Evolutionary conservation across 1,140 invertebrate species (phyloP), one percentile per base, ranked within the genome.

Genomic region (Tigriopus japonicus): DNA sequence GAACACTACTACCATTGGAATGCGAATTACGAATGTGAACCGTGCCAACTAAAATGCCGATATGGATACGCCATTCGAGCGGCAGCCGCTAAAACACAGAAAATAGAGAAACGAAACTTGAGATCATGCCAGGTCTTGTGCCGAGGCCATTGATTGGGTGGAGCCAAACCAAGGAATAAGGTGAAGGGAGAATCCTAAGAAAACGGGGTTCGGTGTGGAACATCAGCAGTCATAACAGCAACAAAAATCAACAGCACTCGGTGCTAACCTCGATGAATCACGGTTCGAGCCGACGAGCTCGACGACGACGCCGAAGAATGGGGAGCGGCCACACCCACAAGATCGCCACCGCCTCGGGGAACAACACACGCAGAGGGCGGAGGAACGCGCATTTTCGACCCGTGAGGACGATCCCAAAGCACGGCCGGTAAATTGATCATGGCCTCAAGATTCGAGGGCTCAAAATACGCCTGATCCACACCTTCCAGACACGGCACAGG

Each of bases 371-470:
- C 70, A 68, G 19, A 69, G 68, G 15, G 71, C 69, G 62, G 65
- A 53, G 61, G 67, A 59, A 62, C 62, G 56, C 58, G 63, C 62
- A 60, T 64, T 63, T 13, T 55, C 58, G 42, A 41, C 13, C 51
- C 63, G 43, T 19, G 55, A 42, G 63, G 65, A 17, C 80, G 76
- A 62, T 81, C 81, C 72, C 84, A 83, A 63, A 84, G 72, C n/a
- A 84, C 81, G 1, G 82, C 80, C 42, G 83, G 82, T 66, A 83
- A 82, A 61, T 75, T 78, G 23, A 71, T 68, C 14, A 72, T 62
- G 35, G 67, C 63, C 23, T 64, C 65, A 56, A 28, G 62, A 28
- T n/a, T n/a, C 12, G 14, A 15, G 14, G 21, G 19, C 14, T 54
- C 52, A 14, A 54, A 54, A 28, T 28, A 23, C 14, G 28, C 28